Evolutionary conservation across 2,797 vertebrate species (phyloP).

Genomic region (Rhadinocentrus ornatus): DNA sequence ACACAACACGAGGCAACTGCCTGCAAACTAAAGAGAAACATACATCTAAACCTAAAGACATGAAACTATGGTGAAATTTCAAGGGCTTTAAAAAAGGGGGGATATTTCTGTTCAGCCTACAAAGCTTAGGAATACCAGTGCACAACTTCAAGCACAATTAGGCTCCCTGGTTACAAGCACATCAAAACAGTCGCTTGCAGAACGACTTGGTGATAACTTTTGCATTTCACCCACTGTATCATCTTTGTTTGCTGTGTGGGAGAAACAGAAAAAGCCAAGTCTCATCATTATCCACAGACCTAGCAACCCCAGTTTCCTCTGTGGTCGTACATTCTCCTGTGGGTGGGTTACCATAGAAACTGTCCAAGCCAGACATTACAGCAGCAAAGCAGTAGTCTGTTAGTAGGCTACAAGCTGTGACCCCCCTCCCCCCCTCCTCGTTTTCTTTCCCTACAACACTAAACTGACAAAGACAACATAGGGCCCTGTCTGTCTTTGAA

Average conservation of each 20-base stretch:
- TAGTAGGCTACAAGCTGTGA: conserved; percentile 66
- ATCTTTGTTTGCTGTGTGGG: conserved; percentile 65
- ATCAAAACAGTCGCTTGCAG: conserved; percentile 11
- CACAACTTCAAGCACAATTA: conserved; percentile 30
- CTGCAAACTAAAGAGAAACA: conserved; percentile 24
- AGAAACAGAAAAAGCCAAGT: conserved; percentile 64
- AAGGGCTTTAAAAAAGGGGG: conserved; percentile 15
- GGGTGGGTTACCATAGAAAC: conserved; percentile 87
- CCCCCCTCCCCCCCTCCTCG: conserved; percentile 27
- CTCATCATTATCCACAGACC: conserved; percentile 81
- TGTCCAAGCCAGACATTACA: conserved; percentile 83
- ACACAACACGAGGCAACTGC: conserved; percentile 24
- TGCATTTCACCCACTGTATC: conserved; percentile 50
- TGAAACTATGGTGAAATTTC: conserved; percentile 16
- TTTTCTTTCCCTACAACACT: conserved; percentile 10
- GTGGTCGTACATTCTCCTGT: conserved; percentile 76
- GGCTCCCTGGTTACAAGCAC: conserved; percentile 5
- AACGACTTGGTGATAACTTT: conserved; percentile 37
- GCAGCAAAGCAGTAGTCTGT: conserved; percentile 74
- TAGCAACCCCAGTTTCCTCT: conserved; percentile 80
- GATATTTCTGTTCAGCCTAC: conserved; percentile 19
- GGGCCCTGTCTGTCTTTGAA: conserved; percentile 39
- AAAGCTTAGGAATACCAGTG: conserved; percentile 8
- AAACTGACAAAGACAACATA: conserved; percentile 31
- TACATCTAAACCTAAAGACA: conserved; percentile 5